Conservation (phyloP, 2,888 invertebrate genomes). For the Ennomos quercinarius region DNA sequence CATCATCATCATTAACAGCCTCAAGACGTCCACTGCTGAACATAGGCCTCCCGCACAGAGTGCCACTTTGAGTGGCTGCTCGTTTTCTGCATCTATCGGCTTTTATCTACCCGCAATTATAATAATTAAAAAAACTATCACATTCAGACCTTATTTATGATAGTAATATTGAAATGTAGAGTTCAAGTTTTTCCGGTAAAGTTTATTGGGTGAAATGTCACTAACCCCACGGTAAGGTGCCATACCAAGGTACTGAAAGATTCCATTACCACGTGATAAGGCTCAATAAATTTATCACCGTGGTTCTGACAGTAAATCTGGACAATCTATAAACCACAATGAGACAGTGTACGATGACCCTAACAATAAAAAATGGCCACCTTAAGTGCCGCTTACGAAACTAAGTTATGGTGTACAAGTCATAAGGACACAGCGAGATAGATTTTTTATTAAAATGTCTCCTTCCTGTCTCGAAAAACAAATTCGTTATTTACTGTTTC, state of each 20-base stretch:
- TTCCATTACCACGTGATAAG: constrained; percentile 76
- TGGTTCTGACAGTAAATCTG: constrained; percentile 51
- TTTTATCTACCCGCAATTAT: too few species aligned
- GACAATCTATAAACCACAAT: constrained; percentile 61
- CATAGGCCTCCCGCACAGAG: too few species aligned
- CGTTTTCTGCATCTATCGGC: too few species aligned
- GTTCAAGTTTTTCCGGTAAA: not conserved
- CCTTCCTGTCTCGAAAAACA: too few species aligned
- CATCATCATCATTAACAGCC: too few species aligned
- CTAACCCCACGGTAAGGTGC: constrained; percentile 28
- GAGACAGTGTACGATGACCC: constrained; percentile 67
- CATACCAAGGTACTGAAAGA: constrained; percentile 44
- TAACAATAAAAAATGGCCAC: constrained; percentile 77
- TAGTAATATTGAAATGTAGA: too few species aligned
- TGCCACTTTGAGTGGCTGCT: too few species aligned
- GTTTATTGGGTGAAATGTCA: constrained; percentile 27
- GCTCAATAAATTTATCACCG: constrained; percentile 77
- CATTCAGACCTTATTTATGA: too few species aligned
- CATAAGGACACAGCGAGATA: constrained; percentile 30
- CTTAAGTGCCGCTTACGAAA: constrained; percentile 71
- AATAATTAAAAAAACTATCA: too few species aligned
- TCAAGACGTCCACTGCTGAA: too few species aligned
- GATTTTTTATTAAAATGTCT: too few species aligned
- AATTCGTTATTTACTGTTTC: too few species aligned
- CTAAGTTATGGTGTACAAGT: constrained; percentile 30